Evolutionary conservation across 2,888 invertebrate genomes (phyloP).

Genomic region (Gari tellinella): DNA sequence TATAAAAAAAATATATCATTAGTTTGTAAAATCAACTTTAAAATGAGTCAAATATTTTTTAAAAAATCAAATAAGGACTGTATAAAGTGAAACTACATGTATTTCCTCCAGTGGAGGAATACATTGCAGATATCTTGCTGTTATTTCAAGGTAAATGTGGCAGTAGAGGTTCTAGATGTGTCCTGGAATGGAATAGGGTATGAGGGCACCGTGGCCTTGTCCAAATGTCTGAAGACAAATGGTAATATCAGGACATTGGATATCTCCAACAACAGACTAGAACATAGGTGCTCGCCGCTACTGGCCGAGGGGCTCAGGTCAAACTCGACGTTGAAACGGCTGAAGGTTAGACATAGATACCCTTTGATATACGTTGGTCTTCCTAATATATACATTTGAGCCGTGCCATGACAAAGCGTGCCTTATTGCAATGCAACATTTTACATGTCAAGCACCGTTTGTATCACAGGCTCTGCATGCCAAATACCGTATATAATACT

Average conservation of each 20-base stretch:
- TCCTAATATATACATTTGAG: too few relatives aligned
- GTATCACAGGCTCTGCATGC: too few relatives aligned
- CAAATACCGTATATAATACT: too few relatives aligned
- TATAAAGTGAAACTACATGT: too few relatives aligned
- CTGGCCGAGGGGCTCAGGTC: constrained; percentile 66
- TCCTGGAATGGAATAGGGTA: constrained; percentile 77
- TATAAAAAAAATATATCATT: too few relatives aligned
- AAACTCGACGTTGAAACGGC: constrained; percentile 64
- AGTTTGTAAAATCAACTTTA: too few relatives aligned
- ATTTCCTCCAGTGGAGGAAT: too few relatives aligned
- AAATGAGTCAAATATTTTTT: too few relatives aligned
- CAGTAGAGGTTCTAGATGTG: constrained; percentile 62
- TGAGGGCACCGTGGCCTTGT: constrained; percentile 73
- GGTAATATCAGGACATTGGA: constrained; percentile 64
- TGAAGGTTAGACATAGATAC: constrained; percentile 55
- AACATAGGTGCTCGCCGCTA: constrained; percentile 68
- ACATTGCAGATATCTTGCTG: constrained; percentile 1
- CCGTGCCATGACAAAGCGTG: too few relatives aligned
- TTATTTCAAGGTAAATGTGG: constrained; percentile 63
- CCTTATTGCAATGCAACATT: too few relatives aligned
- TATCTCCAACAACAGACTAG: constrained; percentile 70
- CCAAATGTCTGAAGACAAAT: constrained; percentile 67
- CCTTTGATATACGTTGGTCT: too few relatives aligned
- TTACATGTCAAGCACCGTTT: too few relatives aligned
- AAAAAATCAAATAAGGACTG: background rate